Conservation (phyloP, 64 coral and sea anemone species). For the Stylophora pistillata region DNA sequence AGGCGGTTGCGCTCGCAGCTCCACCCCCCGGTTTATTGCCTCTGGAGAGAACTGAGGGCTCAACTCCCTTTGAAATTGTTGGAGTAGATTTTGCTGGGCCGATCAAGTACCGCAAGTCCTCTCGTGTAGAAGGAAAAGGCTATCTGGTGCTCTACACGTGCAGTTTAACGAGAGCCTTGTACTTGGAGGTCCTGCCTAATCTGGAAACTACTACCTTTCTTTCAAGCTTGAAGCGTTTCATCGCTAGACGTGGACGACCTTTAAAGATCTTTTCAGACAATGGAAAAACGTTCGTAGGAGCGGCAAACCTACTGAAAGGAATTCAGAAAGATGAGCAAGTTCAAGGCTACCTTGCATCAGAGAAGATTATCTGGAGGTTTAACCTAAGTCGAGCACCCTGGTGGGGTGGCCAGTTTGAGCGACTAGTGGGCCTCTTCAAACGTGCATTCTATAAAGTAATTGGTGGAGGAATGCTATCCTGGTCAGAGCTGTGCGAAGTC, state of each 20-base stretch:
- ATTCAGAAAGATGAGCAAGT: constrained; percentile 19
- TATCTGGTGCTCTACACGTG: constrained; percentile 56
- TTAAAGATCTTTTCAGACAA: constrained; percentile 55
- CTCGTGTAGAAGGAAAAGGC: constrained; percentile 33
- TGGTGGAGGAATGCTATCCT: too few species aligned
- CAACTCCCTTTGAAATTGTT: constrained; percentile 25
- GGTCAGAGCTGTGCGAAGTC: too few species aligned
- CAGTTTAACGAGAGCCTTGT: too few species aligned
- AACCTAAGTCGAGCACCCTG: constrained; percentile 48
- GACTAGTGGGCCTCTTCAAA: constrained; percentile 54
- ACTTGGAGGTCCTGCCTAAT: constrained; percentile 38
- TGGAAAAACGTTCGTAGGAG: constrained; percentile 48
- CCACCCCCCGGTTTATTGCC: constrained; percentile 37
- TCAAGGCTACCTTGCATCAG: not conserved
- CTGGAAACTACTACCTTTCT: constrained; percentile 23
- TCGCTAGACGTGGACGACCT: constrained; percentile 48
- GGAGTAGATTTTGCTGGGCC: constrained; percentile 61
- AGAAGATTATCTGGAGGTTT: constrained; percentile 49
- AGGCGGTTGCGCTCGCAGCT: constrained; percentile 3
- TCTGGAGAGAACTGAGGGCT: constrained; percentile 22
- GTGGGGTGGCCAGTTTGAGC: constrained; percentile 68
- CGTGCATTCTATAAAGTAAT: constrained; percentile 35
- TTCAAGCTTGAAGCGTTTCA: constrained; percentile 39
- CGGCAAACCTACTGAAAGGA: constrained; percentile 46
- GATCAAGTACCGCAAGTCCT: constrained; percentile 46